These are phyloP conservation scores for Molothrus aeneus DNA, from an alignment of 2,797 vertebrate genomes.

Conservation along the genomic window DNA sequence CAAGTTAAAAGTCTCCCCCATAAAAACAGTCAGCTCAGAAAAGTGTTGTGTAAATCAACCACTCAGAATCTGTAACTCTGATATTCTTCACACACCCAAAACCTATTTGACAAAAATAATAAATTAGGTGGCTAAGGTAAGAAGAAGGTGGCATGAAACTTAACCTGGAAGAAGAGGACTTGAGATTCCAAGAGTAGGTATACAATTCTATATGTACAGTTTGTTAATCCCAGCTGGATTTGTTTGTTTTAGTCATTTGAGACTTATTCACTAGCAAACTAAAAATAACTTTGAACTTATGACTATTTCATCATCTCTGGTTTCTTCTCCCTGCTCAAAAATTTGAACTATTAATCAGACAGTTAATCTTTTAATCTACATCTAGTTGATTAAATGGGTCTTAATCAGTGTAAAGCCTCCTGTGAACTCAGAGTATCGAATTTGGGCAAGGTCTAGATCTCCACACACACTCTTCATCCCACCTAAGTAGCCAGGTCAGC, in stretches of 20 bases:
- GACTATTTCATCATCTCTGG: slow-evolving; percentile 45
- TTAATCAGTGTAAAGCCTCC: neutral
- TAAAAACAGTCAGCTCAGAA: neutral
- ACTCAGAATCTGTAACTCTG: neutral
- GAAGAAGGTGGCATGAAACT: neutral
- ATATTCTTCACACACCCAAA: neutral
- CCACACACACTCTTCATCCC: neutral
- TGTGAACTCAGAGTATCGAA: neutral
- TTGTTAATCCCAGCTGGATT: neutral
- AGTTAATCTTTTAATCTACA: neutral
- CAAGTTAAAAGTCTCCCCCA: neutral
- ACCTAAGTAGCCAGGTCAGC: neutral
- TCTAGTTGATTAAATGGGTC: neutral
- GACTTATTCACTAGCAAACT: slow-evolving; percentile 22
- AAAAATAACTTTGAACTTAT: slow-evolving; percentile 39
- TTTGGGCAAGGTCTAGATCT: neutral
- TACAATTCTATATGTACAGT: neutral
- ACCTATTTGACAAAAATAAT: neutral
- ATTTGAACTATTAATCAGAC: neutral
- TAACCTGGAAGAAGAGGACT: neutral
- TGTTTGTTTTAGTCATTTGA: slow-evolving; percentile 40
- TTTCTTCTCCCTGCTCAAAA: slow-evolving; percentile 32
- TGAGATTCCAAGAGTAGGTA: neutral
- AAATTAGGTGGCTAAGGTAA: neutral
- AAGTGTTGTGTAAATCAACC: neutral